phyloP scores from a whole-genome alignment of 2,113 vertebrate genomes.

The Coracopsis vasa region DNA sequence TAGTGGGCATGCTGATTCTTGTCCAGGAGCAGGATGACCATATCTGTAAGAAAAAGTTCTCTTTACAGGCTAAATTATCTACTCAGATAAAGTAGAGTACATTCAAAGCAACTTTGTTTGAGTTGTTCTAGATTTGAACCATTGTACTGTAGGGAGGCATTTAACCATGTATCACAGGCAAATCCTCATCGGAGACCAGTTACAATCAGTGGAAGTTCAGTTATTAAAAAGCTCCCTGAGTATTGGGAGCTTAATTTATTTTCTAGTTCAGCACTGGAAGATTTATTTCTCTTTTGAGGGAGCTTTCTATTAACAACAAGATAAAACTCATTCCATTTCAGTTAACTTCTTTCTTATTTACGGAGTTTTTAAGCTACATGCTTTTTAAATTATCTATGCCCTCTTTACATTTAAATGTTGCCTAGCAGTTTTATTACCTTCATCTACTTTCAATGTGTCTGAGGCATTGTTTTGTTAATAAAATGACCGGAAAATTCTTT shows the following conservation, averaged over 20 bases:
- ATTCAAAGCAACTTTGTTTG: neutral
- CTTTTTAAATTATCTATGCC: constrained; percentile 27
- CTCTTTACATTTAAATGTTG: constrained; percentile 9
- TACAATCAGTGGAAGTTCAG: neutral
- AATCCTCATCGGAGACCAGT: neutral
- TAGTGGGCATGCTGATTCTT: neutral
- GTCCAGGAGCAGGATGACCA: neutral
- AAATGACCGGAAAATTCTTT: neutral
- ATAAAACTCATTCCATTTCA: constrained; percentile 29
- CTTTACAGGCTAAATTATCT: neutral
- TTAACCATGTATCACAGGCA: neutral
- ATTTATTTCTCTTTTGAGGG: constrained; percentile 29
- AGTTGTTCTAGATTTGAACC: neutral
- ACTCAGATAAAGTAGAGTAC: neutral
- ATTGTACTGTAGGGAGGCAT: neutral
- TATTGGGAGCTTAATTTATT: neutral
- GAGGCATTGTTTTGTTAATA: constrained; percentile 20
- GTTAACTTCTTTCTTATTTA: constrained; percentile 54
- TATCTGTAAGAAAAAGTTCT: neutral
- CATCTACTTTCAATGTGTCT: neutral
- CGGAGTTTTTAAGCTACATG: neutral
- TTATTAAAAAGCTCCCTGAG: neutral
- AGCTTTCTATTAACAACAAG: constrained; percentile 8
- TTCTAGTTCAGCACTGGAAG: neutral
- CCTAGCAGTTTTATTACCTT: constrained; percentile 18